These are phyloP conservation scores for Chirona hameri DNA, from an alignment of 2,888 invertebrate species.

Conservation along the genomic window DNA sequence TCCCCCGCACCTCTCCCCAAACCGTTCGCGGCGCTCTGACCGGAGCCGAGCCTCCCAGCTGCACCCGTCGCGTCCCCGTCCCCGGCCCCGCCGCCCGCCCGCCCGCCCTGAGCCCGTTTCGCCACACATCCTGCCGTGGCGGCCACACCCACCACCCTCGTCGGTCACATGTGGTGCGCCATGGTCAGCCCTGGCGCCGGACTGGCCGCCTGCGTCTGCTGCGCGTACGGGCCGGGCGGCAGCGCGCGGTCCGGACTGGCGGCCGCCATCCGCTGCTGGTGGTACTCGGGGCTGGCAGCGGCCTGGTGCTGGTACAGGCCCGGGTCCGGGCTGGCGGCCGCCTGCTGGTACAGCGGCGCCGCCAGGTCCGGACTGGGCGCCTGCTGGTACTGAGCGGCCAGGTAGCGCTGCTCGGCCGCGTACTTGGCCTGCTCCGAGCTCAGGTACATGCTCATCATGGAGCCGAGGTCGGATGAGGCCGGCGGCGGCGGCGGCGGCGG, in stretches of 20 bases:
- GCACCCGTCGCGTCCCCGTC: no score
- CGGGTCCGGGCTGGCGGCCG: not conserved
- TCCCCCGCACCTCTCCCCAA: no score
- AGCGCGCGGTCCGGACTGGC: not conserved
- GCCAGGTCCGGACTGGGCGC: not conserved
- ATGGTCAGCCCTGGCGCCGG: not conserved
- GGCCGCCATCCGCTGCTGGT: not conserved
- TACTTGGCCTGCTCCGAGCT: constrained; percentile 1
- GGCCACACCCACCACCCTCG: no score
- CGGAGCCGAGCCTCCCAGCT: no score
- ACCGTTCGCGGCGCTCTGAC: no score
- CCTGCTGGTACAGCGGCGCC: not conserved
- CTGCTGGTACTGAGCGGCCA: constrained; percentile 2
- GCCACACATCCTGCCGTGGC: no score
- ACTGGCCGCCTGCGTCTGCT: not conserved
- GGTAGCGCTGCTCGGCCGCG: constrained; percentile 4
- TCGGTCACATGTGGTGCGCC: not conserved
- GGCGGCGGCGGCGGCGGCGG: not conserved
- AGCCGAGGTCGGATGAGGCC: not conserved
- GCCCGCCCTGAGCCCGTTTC: no score
- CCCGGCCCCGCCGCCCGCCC: no score
- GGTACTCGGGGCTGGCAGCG: not conserved
- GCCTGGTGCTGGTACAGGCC: not conserved
- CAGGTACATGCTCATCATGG: constrained; percentile 24
- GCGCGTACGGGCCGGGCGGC: not conserved